These are phyloP conservation scores for Hormaphis cornu DNA, from an alignment of 1,140 invertebrate genomes.

Conservation along the genomic window DNA sequence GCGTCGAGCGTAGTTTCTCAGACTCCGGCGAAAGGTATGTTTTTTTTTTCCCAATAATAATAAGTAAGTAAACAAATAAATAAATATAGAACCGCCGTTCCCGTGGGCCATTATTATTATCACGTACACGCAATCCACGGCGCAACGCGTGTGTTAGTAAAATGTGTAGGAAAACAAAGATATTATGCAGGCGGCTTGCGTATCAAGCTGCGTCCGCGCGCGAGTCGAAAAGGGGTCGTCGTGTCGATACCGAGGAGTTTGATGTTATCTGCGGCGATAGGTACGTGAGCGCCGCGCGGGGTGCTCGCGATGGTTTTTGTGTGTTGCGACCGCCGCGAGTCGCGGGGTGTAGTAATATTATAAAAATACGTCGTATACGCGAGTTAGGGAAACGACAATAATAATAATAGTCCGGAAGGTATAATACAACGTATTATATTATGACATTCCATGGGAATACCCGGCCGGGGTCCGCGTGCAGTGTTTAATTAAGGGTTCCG, in stretches of 20 bases:
- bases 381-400: neutral
- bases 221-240: slow-evolving; percentile 29
- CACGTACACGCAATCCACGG: too few species aligned
- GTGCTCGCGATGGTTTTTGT: too few species aligned
- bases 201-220: slow-evolving; percentile 24
- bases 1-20: too few species aligned
- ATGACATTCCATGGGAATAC: slow-evolving; percentile 24
- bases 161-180: slow-evolving; percentile 25
- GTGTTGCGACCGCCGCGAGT: neutral
- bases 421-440: too few species aligned
- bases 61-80: too few species aligned
- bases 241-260: slow-evolving; percentile 26
- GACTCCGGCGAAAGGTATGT: too few species aligned
- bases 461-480: slow-evolving; percentile 27
- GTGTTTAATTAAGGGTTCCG: slow-evolving; percentile 27
- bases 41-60: too few species aligned
- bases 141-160: too few species aligned
- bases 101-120: too few species aligned
- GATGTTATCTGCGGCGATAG: slow-evolving; percentile 26
- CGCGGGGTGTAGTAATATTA: neutral
- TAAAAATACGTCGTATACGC: neutral
- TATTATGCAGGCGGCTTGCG: slow-evolving; percentile 27
- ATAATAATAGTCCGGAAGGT: neutral
- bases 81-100: too few species aligned
- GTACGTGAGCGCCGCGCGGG: neutral